Base-by-base conservation (phyloP, 1,140 invertebrate genomes). In the Ctenoplectra terminalis region DNA sequence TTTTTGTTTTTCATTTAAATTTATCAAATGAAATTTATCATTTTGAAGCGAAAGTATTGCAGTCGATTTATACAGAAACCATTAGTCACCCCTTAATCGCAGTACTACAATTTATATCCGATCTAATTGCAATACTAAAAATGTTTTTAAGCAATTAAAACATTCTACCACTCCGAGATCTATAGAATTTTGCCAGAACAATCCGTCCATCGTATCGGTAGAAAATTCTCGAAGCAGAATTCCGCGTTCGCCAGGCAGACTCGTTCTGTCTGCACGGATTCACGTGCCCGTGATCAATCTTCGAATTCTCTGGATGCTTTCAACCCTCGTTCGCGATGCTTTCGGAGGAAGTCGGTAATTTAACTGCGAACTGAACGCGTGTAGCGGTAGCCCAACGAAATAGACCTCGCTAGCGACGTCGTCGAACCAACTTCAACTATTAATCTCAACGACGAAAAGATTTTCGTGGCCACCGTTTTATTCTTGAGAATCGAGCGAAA, bases 221-320 rank as follows among this genome's bases (percentile, higher is more conserved):
- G 15, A 23, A 73, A 43, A 40, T 43, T 46, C n/a, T 5, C 26
- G 6, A 43, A 43, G 23, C 31, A 50, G 43, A 46, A 52, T 50
- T 48, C 31, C 37, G 20, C 48, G 37, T 20, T 13, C 1, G 9
- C 20, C n/a, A 56, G 0, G 29, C 17, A 29, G 37, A 13, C 20
- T 23, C 26, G 29, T 48, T 43, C 50, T 8, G n/a, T 50, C 26
- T 73, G 5, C 40, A 20, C 58, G 56, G 43, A 54, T 67, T 67
- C 43, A 43, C 31, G 73, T 52, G 34, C 8, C 17, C 72, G 29
- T 48, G 56, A 74, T 74, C 72, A 29, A 63, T 76, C 48, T 43
- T 50, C n/a, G 37, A 43, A 54, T 66, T 76, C 63, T 17, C 20
- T 17, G 50, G 60, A 54, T 75, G 26, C 46, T 52, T 43, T 13